Percentiles rank a stretch among this genome's conserved stretches.
These are phyloP conservation scores for Perizoma flavofasciatum DNA, from an alignment of 2,888 invertebrate species.

Conservation along the genomic window DNA sequence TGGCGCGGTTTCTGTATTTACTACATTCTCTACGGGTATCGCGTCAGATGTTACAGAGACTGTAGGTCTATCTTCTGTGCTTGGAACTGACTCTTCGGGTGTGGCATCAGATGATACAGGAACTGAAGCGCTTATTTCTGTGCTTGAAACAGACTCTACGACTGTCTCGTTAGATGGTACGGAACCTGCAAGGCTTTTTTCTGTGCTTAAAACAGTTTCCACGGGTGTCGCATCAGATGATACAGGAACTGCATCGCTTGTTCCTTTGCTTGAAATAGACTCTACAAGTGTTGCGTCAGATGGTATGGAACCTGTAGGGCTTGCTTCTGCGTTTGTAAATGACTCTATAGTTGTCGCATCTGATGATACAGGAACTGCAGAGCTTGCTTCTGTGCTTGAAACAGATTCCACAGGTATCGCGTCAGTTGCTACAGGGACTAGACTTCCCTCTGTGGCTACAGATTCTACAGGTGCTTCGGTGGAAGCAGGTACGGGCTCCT, in stretches of 20 bases:
- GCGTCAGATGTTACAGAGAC: slow-evolving; percentile 16
- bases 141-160: not conserved
- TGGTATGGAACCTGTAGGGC: slow-evolving; percentile 5
- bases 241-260: not conserved
- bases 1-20: slow-evolving; percentile 24
- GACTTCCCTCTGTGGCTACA: slow-evolving; percentile 1
- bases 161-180: no score
- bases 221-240: not conserved
- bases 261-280: not conserved
- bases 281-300: slow-evolving; percentile 17
- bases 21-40: slow-evolving; percentile 19
- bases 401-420: not conserved
- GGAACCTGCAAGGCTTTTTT: no score
- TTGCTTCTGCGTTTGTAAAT: not conserved
- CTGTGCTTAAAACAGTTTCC: slow-evolving; percentile 1
- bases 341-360: not conserved
- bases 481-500: not conserved
- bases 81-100: not conserved
- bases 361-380: not conserved
- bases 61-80: slow-evolving; percentile 2
- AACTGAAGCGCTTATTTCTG: not conserved
- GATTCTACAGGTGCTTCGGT: slow-evolving; percentile 1
- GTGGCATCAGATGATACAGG: not conserved
- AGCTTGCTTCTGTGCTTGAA: not conserved
- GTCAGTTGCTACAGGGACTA: not conserved